Evolutionary conservation across 2,797 vertebrate species (phyloP), one percentile per base, ranked within the genome.

Genomic region (Acrocephalus scirpaceus): DNA sequence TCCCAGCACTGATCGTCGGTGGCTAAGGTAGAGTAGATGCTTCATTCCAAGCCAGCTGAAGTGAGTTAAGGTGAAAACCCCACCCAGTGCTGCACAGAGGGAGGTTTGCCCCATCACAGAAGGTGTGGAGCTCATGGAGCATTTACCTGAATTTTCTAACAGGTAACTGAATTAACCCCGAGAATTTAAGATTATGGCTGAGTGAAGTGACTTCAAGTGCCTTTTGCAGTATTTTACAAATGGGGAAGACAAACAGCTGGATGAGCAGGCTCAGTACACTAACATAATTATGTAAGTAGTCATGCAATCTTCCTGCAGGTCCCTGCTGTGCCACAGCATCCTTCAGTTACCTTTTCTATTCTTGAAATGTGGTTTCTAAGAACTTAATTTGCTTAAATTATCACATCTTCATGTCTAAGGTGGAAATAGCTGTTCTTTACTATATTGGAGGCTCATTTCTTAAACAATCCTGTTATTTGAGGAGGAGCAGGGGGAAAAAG

Each of bases 1-100:
- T 64, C 40, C 34, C 48, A 23, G 45, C 42, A 40, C 27, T 67
- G 73, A 15, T 40, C n/a, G 4, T 3, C 0, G 0, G 10, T 44
- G 44, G 78, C 58, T 44, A 16, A 50, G 42, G 21, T 7, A 23
- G 57, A 38, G 36, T 5, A 65, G 70, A 27, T 62, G 40, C 61
- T 66, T 76, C 3, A 58, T 70, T 89, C 50, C 70, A 44, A 10
- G 38, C 18, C 13, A 34, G 42, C 48, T 36, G 1, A 40, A 66
- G 56, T 21, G 40, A 76, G 57, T 23, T 25, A n/a, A 53, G 69
- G 16, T 32, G 38, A 86, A 83, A 64, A 54, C 27, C 38, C 21
- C 22, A 16, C 13, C 15, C 11, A 4, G 13, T 44, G 77, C 25
- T 56, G 53, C 36, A 19, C 10, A 9, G 56, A 58, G 45, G 27